Evolutionary conservation across 2,797 vertebrate genomes (phyloP).

Genomic region (Brachyrhaphis roseni): DNA sequence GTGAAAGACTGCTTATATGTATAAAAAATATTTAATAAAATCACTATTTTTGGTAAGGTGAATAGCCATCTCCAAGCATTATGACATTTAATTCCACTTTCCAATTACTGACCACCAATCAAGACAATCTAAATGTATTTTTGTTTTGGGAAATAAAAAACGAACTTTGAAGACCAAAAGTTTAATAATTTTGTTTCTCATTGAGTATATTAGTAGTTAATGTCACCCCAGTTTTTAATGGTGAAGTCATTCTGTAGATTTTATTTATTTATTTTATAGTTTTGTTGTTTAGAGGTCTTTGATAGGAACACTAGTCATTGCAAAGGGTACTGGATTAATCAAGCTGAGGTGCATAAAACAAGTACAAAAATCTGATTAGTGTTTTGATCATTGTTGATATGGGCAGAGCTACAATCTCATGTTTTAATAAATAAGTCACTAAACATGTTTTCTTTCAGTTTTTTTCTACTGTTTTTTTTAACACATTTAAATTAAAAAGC

Average conservation of each 20-base stretch:
- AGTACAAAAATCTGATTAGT: background rate
- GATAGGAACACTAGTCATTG: background rate
- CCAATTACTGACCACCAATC: background rate
- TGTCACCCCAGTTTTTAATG: background rate
- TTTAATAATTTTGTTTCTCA: background rate
- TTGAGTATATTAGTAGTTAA: background rate
- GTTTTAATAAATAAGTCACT: background rate
- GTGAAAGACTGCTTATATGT: conserved; percentile 2
- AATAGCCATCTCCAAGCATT: background rate
- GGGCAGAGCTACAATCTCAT: background rate
- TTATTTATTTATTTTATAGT: background rate
- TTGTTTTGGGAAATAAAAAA: background rate
- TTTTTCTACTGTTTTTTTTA: background rate
- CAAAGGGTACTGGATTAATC: background rate
- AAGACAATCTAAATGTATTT: background rate
- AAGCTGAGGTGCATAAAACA: background rate
- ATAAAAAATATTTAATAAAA: background rate
- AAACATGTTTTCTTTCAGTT: background rate
- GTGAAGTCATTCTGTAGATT: background rate
- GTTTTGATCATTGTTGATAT: background rate
- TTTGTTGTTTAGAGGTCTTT: background rate
- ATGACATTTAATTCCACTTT: background rate
- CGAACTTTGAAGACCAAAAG: background rate
- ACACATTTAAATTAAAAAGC: background rate
- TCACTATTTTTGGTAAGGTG: background rate